Evolutionary conservation across 2,797 vertebrate genomes (phyloP), one percentile per base, ranked within the genome.

Genomic region (Sebastes cheni): DNA sequence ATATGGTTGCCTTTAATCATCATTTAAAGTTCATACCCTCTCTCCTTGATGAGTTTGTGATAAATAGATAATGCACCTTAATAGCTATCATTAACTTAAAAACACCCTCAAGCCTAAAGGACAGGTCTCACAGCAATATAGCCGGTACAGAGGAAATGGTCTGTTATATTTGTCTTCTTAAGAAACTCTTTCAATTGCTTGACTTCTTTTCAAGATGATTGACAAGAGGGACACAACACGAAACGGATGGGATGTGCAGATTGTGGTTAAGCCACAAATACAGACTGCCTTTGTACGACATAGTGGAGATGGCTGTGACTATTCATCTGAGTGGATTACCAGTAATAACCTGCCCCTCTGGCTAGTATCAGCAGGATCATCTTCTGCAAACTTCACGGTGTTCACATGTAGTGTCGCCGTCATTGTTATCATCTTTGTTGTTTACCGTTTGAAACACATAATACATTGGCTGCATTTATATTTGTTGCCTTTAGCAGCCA

Each of bases 301-400:
- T 27, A 8, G 29, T 42, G 36, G 34, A 52, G 46, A 72, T 66
- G 65, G 22, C 71, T 62, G 36, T 14, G 59, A 56, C 18, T 61
- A 16, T 72, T 80, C 71, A 23, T 87, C 30, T 70, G 25, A 55
- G 62, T 62, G 56, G 75, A 81, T 87, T 73, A 78, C 18, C 69
- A 32, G 60, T 67, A 79, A 67, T 69, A 79, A 69, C 36, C 14
- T 64, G 61, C 50, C 77, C 59, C 30, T 76, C 42, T 39, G 71
- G 76, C 52, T 71, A 23, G 13, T 60, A 67, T 67, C 42, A 61
- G 46, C 16, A 7, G 4, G 30, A 23, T 78, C 65, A 81, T 67
- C 42, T 20, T 59, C 67, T 61, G 23, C 16, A 60, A 23, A 72
- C n/a, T 25, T 60, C 36, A 55, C 3, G 42, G 61, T 69, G 8